Evolutionary conservation across 2,113 vertebrate species (phyloP).

Genomic region (Rhizomys pruinosus): DNA sequence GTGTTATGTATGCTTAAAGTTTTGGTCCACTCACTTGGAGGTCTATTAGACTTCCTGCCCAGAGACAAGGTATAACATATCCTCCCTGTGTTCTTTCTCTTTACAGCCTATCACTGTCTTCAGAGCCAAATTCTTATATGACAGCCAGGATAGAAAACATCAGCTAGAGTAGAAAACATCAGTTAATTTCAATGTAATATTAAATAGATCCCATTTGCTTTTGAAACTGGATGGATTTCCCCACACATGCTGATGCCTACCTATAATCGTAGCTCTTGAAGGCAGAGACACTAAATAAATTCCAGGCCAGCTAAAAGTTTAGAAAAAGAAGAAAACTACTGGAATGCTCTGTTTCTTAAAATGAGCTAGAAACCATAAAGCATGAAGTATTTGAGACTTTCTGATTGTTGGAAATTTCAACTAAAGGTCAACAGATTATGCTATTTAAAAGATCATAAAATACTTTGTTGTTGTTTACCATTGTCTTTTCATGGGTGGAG

Average conservation of each 20-base stretch:
- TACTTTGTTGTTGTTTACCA: conserved; percentile 34
- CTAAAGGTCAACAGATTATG: not conserved
- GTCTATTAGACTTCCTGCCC: not conserved
- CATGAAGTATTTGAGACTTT: not conserved
- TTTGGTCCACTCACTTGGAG: not conserved
- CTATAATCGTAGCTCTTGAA: not conserved
- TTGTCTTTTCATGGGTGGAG: conserved; percentile 51
- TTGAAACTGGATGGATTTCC: not conserved
- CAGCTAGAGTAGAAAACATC: not conserved
- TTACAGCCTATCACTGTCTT: not conserved
- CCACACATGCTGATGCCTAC: no score
- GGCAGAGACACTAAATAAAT: not conserved
- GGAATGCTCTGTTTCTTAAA: not conserved
- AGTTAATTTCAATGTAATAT: conserved; percentile 16
- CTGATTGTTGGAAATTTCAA: not conserved
- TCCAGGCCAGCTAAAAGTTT: not conserved
- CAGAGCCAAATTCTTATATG: not conserved
- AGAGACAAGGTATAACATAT: not conserved
- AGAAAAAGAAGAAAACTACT: not conserved
- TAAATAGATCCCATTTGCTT: conserved; percentile 18
- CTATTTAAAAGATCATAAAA: conserved; percentile 33
- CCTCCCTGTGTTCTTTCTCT: not conserved
- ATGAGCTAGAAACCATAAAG: not conserved
- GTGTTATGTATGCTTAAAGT: no score
- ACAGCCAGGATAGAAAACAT: not conserved